A percentile compares a stretch with the other conserved stretches of the same genome.
These are phyloP conservation scores for Drosophila tropicalis DNA, from an alignment of 1,140 invertebrate genomes.

Conservation along the genomic window DNA sequence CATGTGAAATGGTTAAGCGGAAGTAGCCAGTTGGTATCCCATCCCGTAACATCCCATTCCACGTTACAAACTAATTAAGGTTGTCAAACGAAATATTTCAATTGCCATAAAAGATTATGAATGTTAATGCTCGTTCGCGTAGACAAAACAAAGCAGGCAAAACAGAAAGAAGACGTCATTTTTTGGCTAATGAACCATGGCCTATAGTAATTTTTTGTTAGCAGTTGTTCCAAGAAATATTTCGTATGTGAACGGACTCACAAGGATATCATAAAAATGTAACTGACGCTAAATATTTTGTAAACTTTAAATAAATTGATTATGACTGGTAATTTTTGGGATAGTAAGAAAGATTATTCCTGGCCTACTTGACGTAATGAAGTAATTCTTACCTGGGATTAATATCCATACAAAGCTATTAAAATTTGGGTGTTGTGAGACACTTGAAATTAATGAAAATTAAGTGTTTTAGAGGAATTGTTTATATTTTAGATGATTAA, in stretches of 20 bases:
- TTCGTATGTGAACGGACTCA: background rate
- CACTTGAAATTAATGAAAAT: no score
- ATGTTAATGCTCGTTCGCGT: slow-evolving; percentile 21
- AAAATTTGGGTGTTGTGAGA: no score
- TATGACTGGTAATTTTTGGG: no score
- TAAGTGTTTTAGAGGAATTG: no score
- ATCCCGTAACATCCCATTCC: slow-evolving; percentile 16
- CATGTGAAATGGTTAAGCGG: slow-evolving; percentile 38
- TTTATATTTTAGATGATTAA: no score
- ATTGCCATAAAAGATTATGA: slow-evolving; percentile 37
- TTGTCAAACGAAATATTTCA: slow-evolving; percentile 39
- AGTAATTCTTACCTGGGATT: no score
- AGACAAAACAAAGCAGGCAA: background rate
- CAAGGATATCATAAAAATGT: background rate
- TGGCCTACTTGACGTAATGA: no score
- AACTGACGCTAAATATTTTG: background rate
- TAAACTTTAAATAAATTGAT: no score
- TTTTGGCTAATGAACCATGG: slow-evolving; percentile 14
- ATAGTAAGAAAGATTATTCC: no score
- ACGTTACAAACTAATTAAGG: slow-evolving; percentile 53
- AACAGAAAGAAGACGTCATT: background rate
- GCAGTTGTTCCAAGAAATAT: background rate
- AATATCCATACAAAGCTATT: no score
- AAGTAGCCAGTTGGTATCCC: slow-evolving; percentile 51
- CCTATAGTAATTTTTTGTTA: slow-evolving; percentile 3